Percentiles rank a stretch among this genome's conserved stretches.
phyloP scores from a whole-genome alignment of 2,888 invertebrate genomes.

The Elgonia sp. region DNA sequence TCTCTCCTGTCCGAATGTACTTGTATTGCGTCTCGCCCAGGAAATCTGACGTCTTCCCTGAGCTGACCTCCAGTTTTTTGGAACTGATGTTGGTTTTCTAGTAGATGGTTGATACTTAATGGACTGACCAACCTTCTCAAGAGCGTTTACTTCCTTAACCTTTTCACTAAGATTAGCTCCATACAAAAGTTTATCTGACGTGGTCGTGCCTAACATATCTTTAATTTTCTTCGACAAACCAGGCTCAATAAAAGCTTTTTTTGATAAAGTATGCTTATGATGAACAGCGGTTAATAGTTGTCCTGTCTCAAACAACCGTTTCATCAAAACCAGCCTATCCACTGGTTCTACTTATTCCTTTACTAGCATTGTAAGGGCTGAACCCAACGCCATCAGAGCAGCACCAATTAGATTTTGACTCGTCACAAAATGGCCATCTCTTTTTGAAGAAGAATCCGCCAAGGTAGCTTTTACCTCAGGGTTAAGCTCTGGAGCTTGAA shows the following conservation, averaged over 20 bases:
- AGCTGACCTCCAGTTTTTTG: slow-evolving; percentile 45
- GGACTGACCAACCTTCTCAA: slow-evolving; percentile 3
- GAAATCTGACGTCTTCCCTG: slow-evolving; percentile 32
- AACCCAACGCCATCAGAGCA: slow-evolving; percentile 57
- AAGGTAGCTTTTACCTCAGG: slow-evolving; percentile 45
- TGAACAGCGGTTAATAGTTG: slow-evolving; percentile 31
- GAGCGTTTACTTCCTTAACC: slow-evolving; percentile 22
- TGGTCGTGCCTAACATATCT: slow-evolving; percentile 31
- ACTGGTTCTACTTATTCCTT: slow-evolving; percentile 44
- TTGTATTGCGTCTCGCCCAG: slow-evolving; percentile 19
- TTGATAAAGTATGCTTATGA: slow-evolving; percentile 27
- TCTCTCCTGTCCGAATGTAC: slow-evolving; percentile 15
- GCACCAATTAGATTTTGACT: slow-evolving; percentile 33
- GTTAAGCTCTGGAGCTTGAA: slow-evolving; percentile 65
- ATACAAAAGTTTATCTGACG: slow-evolving; percentile 18
- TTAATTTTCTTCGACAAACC: slow-evolving; percentile 29
- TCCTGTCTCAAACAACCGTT: slow-evolving; percentile 30
- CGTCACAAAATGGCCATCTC: slow-evolving; percentile 46
- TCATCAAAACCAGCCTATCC: slow-evolving; percentile 22
- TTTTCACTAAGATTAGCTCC: slow-evolving; percentile 31
- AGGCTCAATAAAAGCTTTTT: slow-evolving; percentile 44
- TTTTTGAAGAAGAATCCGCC: slow-evolving; percentile 33
- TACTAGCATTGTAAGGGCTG: slow-evolving; percentile 48
- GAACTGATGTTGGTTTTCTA: background rate
- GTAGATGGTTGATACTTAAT: background rate